These are phyloP conservation scores for Stylophora pistillata DNA, from an alignment of 64 coral and sea anemone species.

Conservation along the genomic window DNA sequence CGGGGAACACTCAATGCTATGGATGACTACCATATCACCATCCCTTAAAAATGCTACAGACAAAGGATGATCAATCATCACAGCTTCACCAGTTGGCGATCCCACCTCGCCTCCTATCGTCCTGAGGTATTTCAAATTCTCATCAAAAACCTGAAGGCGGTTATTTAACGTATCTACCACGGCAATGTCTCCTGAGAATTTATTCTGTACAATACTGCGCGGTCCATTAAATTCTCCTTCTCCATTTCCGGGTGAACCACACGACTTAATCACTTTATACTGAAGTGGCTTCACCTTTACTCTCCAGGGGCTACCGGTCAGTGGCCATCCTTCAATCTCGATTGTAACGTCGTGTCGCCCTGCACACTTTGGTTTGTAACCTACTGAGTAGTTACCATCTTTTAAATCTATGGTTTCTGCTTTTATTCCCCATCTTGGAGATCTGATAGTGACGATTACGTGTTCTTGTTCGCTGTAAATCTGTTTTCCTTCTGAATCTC, in stretches of 20 bases:
- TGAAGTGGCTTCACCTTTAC: constrained; percentile 2
- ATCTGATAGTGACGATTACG: neutral
- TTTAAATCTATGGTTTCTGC: neutral
- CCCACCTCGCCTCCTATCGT: neutral
- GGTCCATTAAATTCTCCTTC: neutral
- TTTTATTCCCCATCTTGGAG: neutral
- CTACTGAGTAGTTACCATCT: neutral
- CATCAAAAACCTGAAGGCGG: constrained; percentile 23
- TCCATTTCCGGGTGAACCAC: neutral
- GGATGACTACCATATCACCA: too few species aligned
- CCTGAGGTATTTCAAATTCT: neutral
- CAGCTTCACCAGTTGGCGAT: too few species aligned
- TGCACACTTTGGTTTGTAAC: neutral
- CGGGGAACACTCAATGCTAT: too few species aligned
- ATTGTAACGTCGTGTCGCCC: neutral
- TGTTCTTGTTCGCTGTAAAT: constrained; percentile 1
- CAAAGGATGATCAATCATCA: too few species aligned
- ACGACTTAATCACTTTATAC: neutral
- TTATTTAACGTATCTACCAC: neutral
- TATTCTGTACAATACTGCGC: constrained; percentile 7
- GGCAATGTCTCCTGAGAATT: constrained; percentile 20
- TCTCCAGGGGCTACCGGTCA: neutral
- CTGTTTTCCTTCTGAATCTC: neutral
- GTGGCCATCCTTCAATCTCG: neutral
- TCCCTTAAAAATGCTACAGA: too few species aligned